These are phyloP conservation scores for Vollenhovia emeryi DNA, from an alignment of 1,140 invertebrate genomes.

Conservation along the genomic window DNA sequence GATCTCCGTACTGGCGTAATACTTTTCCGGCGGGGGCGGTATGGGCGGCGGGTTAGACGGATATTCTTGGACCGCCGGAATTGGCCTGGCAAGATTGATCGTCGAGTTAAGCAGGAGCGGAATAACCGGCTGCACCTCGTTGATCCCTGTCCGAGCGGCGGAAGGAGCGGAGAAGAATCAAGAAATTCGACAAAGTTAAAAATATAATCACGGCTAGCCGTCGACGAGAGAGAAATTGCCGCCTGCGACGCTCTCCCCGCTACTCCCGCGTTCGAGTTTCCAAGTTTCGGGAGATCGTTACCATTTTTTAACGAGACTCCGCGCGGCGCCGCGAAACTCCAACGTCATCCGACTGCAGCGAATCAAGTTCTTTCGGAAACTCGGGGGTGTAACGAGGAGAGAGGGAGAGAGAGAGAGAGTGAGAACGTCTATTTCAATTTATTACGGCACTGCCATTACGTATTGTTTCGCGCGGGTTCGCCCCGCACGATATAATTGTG, in stretches of 20 bases:
- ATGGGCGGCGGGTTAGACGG: slow-evolving; percentile 89
- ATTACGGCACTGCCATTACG: background rate
- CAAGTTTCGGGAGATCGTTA: slow-evolving; percentile 34
- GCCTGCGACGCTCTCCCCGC: background rate
- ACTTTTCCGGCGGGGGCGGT: slow-evolving; percentile 90
- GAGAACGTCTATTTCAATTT: slow-evolving; percentile 22
- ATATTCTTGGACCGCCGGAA: slow-evolving; percentile 87
- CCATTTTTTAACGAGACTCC: slow-evolving; percentile 45
- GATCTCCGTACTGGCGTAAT: slow-evolving; percentile 90
- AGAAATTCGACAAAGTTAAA: slow-evolving; percentile 67
- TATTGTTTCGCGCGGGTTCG: background rate
- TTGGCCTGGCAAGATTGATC: slow-evolving; percentile 83
- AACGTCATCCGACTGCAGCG: background rate
- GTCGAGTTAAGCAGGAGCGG: slow-evolving; percentile 81
- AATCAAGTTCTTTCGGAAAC: slow-evolving; percentile 34
- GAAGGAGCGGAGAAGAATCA: slow-evolving; percentile 18
- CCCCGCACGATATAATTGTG: background rate
- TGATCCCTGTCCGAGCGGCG: slow-evolving; percentile 70
- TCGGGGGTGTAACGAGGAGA: background rate
- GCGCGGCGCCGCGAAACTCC: background rate
- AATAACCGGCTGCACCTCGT: slow-evolving; percentile 80
- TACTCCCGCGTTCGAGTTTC: slow-evolving; percentile 42
- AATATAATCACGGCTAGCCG: slow-evolving; percentile 37
- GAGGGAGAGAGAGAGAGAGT: too few species aligned
- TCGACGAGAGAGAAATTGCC: slow-evolving; percentile 43